Evolutionary conservation across 2,113 vertebrate genomes (phyloP).

Genomic region (Engraulis encrasicolus): DNA sequence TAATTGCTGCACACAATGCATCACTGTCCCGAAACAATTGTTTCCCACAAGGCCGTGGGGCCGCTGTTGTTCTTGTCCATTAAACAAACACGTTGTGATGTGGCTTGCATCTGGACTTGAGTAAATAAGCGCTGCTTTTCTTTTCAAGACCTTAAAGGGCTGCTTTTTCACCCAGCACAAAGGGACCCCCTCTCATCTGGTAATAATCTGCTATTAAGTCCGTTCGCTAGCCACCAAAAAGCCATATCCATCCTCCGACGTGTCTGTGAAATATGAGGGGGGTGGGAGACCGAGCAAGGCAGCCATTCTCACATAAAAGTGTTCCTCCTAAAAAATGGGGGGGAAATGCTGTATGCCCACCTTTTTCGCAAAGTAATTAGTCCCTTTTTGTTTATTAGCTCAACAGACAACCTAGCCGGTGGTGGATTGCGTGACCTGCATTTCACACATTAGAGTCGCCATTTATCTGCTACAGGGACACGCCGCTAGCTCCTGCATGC

Average conservation of each 20-base stretch:
- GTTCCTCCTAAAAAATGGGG: constrained; percentile 50
- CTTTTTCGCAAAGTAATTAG: constrained; percentile 49
- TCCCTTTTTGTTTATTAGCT: constrained; percentile 61
- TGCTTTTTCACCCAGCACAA: constrained; percentile 36
- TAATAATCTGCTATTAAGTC: constrained; percentile 68
- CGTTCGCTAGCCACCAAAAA: constrained; percentile 62
- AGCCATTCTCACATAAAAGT: constrained; percentile 3
- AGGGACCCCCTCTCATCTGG: constrained; percentile 62
- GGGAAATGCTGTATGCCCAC: constrained; percentile 53
- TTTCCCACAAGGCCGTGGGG: constrained; percentile 54
- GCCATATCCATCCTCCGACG: constrained; percentile 57
- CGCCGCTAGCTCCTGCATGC: constrained; percentile 21
- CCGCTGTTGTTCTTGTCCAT: constrained; percentile 8
- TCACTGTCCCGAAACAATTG: constrained; percentile 54
- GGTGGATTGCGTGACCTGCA: constrained; percentile 54
- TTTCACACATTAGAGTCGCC: constrained; percentile 52
- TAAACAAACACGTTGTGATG: background rate
- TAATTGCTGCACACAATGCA: constrained; percentile 69
- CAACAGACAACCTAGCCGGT: constrained; percentile 53
- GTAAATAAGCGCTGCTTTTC: constrained; percentile 23
- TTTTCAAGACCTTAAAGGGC: constrained; percentile 22
- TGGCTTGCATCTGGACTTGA: background rate
- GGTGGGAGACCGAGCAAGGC: too few species aligned
- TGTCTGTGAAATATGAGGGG: constrained; percentile 64
- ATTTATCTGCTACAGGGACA: constrained; percentile 51